A percentile compares a stretch with the other conserved stretches of the same genome.
phyloP scores from a whole-genome alignment of 2,888 invertebrate genomes.

The Spodoptera picta region DNA sequence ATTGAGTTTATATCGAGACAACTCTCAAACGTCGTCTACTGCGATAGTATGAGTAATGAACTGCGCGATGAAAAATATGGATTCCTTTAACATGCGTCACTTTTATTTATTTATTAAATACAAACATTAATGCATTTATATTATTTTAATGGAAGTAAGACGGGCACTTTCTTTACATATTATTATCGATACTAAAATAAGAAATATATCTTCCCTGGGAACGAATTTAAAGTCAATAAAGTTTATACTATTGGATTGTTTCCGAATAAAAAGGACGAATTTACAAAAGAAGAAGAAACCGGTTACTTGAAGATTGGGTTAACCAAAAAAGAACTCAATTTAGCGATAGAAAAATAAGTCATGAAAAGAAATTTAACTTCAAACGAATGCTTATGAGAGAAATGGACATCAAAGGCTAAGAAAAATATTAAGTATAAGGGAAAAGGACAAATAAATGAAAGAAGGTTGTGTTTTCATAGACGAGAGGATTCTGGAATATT shows the following conservation, averaged over 20 bases:
- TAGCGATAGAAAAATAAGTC: slow-evolving; percentile 8
- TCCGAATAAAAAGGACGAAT: background rate
- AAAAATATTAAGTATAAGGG: background rate
- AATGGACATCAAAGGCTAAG: slow-evolving; percentile 15
- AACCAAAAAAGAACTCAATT: background rate
- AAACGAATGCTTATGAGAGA: slow-evolving; percentile 12
- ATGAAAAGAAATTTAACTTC: slow-evolving; percentile 10
- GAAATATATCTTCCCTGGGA: no score
- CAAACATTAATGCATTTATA: no score
- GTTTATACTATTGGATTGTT: slow-evolving; percentile 1
- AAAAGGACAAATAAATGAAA: slow-evolving; percentile 20
- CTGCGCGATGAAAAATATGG: slow-evolving; percentile 34
- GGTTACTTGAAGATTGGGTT: background rate
- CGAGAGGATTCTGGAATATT: background rate
- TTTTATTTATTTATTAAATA: slow-evolving; percentile 38
- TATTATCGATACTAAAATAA: background rate
- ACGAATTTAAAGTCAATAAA: background rate
- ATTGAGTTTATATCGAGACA: slow-evolving; percentile 32
- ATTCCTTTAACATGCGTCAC: slow-evolving; percentile 50
- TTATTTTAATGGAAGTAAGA: slow-evolving; percentile 16
- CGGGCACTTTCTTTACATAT: slow-evolving; percentile 7
- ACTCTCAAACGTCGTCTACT: slow-evolving; percentile 39
- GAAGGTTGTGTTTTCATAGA: slow-evolving; percentile 2
- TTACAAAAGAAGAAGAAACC: background rate
- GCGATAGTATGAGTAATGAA: slow-evolving; percentile 44